These are phyloP conservation scores for Chironomus striatipennis DNA, from an alignment of 1,140 invertebrate genomes.

Conservation along the genomic window DNA sequence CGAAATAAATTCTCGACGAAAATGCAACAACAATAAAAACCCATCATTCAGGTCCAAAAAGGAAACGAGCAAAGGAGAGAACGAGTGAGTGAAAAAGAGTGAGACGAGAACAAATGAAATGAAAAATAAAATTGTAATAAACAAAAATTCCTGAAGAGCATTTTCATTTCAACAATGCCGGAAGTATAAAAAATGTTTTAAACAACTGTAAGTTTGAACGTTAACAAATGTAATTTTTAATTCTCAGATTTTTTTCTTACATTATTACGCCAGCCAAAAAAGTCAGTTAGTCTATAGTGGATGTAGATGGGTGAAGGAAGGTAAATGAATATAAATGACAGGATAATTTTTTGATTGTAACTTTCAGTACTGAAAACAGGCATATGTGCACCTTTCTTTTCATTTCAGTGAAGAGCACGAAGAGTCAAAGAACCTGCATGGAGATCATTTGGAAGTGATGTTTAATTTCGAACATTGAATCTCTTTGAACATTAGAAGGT, in stretches of 20 bases:
- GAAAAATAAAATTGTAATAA: neutral
- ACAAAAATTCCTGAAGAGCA: conserved; percentile 4
- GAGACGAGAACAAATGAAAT: neutral
- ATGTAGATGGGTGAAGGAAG: neutral
- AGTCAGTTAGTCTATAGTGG: no score
- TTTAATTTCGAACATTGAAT: no score
- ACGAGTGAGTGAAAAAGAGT: no score
- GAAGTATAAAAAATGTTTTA: conserved; percentile 15
- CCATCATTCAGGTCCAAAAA: conserved; percentile 18
- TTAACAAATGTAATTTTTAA: neutral
- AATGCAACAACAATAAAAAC: neutral
- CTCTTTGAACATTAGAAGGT: no score
- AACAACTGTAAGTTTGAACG: conserved; percentile 18
- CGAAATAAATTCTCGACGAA: neutral
- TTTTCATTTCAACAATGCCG: conserved; percentile 16
- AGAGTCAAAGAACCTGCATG: no score
- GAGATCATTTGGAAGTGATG: no score
- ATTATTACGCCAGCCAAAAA: neutral
- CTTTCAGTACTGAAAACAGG: neutral
- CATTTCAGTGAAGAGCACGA: no score
- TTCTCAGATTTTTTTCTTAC: neutral
- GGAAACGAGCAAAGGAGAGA: neutral
- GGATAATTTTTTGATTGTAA: neutral
- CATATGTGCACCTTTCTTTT: no score
- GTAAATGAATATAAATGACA: neutral